phyloP scores from a whole-genome alignment of 2,113 vertebrate species.

The Chloroceryle aenea region DNA sequence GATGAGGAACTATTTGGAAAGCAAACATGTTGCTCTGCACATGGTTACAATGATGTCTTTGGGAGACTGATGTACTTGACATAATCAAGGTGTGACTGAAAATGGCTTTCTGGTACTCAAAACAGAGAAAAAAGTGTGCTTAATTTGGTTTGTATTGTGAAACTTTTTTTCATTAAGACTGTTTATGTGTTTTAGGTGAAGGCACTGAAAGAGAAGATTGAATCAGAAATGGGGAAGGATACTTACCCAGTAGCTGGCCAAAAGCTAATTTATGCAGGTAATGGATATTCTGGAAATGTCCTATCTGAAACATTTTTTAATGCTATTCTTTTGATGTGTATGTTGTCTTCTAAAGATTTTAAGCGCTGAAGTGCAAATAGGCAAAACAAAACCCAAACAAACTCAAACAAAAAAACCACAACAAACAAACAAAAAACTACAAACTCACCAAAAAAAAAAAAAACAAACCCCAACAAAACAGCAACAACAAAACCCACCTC shows the following conservation, averaged over 20 bases:
- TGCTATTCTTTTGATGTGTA: background rate
- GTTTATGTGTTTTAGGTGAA: slow-evolving; percentile 84
- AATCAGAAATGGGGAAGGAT: slow-evolving; percentile 92
- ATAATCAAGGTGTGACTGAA: background rate
- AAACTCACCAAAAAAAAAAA: too few relatives aligned
- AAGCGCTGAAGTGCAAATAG: background rate
- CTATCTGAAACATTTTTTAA: background rate
- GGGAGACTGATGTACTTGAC: background rate
- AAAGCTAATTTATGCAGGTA: slow-evolving; percentile 98
- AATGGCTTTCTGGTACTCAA: background rate
- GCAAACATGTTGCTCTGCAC: background rate
- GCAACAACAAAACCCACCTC: accelerated
- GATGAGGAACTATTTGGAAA: background rate
- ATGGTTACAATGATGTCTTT: background rate
- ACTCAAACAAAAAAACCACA: accelerated
- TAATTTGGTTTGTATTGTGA: background rate
- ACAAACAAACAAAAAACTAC: background rate
- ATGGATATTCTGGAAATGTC: background rate
- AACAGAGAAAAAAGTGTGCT: background rate
- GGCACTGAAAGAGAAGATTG: slow-evolving; percentile 94
- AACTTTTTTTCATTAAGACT: background rate
- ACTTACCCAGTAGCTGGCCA: slow-evolving; percentile 90
- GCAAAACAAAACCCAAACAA: background rate
- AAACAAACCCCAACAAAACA: too few relatives aligned
- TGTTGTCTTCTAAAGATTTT: background rate